Percentiles rank a stretch among this genome's conserved stretches.
Evolutionary conservation across 2,888 invertebrate species (phyloP).

Genomic region (Lottia gigantea): DNA sequence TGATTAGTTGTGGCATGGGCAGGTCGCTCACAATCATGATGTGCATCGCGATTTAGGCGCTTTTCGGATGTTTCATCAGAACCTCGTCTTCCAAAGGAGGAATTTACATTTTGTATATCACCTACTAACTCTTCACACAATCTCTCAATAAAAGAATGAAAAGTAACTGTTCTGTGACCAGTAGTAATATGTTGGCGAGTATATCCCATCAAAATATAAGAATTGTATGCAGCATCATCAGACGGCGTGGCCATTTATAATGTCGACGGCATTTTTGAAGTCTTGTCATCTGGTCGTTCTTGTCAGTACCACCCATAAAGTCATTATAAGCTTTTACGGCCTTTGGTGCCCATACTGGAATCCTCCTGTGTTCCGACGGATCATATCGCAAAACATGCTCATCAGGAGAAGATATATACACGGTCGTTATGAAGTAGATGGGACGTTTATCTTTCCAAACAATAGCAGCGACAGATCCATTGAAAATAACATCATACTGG

Average conservation of each 20-base stretch:
- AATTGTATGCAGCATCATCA: constrained; percentile 24
- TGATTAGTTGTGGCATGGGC: constrained; percentile 11
- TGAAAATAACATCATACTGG: not conserved
- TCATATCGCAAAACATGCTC: constrained; percentile 13
- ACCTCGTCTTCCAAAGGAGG: not conserved
- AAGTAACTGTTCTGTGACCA: not conserved
- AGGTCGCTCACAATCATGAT: constrained; percentile 12
- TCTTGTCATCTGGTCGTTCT: constrained; percentile 15
- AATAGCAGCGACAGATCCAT: constrained; percentile 26
- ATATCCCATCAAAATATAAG: constrained; percentile 19
- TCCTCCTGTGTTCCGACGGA: constrained; percentile 8
- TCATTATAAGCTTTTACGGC: constrained; percentile 25
- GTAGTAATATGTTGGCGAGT: not conserved
- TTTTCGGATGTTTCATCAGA: not conserved
- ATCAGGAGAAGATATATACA: constrained; percentile 10
- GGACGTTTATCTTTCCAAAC: constrained; percentile 29
- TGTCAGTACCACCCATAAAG: constrained; percentile 29
- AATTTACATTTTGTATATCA: not conserved
- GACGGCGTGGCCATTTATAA: constrained; percentile 30
- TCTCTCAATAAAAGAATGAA: constrained; percentile 15
- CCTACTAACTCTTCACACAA: constrained; percentile 17
- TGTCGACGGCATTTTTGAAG: not conserved
- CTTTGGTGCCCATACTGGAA: constrained; percentile 18
- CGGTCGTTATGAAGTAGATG: constrained; percentile 16
- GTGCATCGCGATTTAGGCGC: constrained; percentile 10